Percentiles rank a stretch among this genome's conserved stretches.
These are phyloP conservation scores for Volucella zonaria DNA, from an alignment of 2,888 invertebrate species.

Conservation along the genomic window DNA sequence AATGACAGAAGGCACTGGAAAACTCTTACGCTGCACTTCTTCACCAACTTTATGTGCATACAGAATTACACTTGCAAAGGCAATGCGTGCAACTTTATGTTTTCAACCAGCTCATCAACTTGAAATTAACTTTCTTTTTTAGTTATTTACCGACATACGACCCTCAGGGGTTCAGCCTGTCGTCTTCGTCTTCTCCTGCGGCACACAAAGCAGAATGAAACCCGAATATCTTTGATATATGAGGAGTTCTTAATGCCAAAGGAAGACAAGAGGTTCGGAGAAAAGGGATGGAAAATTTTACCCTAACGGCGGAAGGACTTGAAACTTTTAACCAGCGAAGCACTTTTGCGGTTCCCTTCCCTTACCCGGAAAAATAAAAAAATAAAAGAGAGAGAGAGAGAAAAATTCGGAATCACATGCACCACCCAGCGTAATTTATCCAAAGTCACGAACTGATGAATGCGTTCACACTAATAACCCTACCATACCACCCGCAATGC, in stretches of 20 bases:
- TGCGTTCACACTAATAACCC: slow-evolving; percentile 53
- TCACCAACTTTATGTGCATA: background rate
- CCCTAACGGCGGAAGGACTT: slow-evolving; percentile 8
- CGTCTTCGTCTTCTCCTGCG: background rate
- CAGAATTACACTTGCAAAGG: background rate
- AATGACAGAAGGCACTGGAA: slow-evolving; percentile 10
- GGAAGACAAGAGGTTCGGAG: background rate
- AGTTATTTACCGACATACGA: slow-evolving; percentile 52
- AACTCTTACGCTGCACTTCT: slow-evolving; percentile 35
- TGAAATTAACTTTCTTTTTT: slow-evolving; percentile 65
- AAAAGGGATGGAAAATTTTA: background rate
- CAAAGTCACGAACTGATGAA: slow-evolving; percentile 71
- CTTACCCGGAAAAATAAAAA: background rate
- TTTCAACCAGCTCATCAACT: slow-evolving; percentile 63
- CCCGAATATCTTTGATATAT: slow-evolving; percentile 47
- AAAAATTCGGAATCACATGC: slow-evolving; percentile 27
- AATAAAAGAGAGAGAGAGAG: background rate
- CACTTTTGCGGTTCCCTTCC: slow-evolving; percentile 32
- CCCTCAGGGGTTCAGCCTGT: background rate
- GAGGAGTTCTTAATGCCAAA: slow-evolving; percentile 45
- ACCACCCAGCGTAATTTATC: slow-evolving; percentile 51
- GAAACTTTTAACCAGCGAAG: slow-evolving; percentile 37
- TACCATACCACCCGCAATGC: background rate
- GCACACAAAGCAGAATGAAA: slow-evolving; percentile 22
- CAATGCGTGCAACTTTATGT: slow-evolving; percentile 46